Base-by-base conservation (phyloP, 1,140 invertebrate species). In the Neodiprion lecontei region DNA sequence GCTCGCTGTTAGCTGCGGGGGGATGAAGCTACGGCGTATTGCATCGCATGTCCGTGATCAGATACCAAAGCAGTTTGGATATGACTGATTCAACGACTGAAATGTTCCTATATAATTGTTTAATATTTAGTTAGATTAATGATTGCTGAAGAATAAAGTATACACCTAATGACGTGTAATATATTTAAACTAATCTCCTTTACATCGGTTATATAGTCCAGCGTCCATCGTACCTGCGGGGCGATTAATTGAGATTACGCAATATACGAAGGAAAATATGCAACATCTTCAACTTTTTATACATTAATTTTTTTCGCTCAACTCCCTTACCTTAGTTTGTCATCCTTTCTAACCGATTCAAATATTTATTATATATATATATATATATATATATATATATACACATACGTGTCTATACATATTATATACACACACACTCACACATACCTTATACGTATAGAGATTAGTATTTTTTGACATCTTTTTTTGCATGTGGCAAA, bases 41-140 rank as follows among this genome's bases (percentile, higher is more conserved):
- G 53, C 53, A 61, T 61, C 53, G 53, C 9, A 61, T 17, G 1
- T 12, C n/a, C 53, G 53, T 61, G 53, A 17, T 61, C 53, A 61
- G 53, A 61, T 61, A 17, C 53, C 53, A 61, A 61, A 61, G 53
- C 53, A 7, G 53, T 61, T 61, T 61, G 53, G 53, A 61, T 61
- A 61, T 61, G 53, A 61, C 53, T 12, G 53, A 61, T 61, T 9
- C 53, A 61, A 61, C 53, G 53, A 61, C 4, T 61, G 4, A 7
- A 61, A 61, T 61, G 53, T 61, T 61, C 53, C 53, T 61, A 61
- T 5, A 61, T 61, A 61, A 9, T 61, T 61, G 53, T 61, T 61
- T 61, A 61, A 8, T 61, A 0, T 5, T 61, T 61, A 61, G 53
- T 7, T 61, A 61, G 53, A 61, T 61, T 61, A 61, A 14, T 61